A percentile compares a stretch with the other conserved stretches of the same genome.
Evolutionary conservation across 2,797 vertebrate species (phyloP).

Genomic region (Enoplosus armatus): DNA sequence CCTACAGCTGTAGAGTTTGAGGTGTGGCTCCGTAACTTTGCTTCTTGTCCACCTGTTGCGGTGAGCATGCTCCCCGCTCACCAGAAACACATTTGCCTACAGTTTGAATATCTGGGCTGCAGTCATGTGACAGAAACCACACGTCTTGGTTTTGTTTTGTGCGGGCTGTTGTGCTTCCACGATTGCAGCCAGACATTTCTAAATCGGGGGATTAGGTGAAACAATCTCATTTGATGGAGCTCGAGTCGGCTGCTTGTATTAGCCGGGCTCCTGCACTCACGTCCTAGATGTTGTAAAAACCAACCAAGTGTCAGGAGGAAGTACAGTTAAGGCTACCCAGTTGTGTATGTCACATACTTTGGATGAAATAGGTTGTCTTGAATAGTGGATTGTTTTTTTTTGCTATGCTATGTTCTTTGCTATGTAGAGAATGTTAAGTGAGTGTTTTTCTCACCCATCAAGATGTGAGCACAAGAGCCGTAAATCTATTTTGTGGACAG

Average conservation of each 20-base stretch:
- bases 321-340: neutral
- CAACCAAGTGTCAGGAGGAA: neutral
- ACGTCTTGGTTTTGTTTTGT: slow-evolving; percentile 23
- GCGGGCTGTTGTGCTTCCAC: neutral
- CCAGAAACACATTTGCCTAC: slow-evolving; percentile 75
- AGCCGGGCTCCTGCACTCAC: slow-evolving; percentile 8
- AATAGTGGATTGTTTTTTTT: neutral
- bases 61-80: neutral
- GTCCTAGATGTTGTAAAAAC: slow-evolving; percentile 14
- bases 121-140: neutral
- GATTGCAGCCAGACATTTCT: slow-evolving; percentile 46
- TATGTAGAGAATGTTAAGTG: neutral
- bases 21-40: slow-evolving; percentile 68
- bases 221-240: slow-evolving; percentile 53
- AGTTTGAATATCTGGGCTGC: slow-evolving; percentile 72
- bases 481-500: neutral
- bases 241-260: slow-evolving; percentile 42
- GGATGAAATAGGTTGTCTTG: neutral
- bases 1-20: slow-evolving; percentile 10
- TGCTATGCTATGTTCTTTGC: too few relatives aligned
- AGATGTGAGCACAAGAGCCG: neutral
- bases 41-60: slow-evolving; percentile 38
- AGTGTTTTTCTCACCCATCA: neutral
- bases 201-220: slow-evolving; percentile 51
- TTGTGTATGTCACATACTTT: neutral